These are phyloP conservation scores for Australoheros scitulus DNA, from an alignment of 2,113 vertebrate species.

Conservation along the genomic window DNA sequence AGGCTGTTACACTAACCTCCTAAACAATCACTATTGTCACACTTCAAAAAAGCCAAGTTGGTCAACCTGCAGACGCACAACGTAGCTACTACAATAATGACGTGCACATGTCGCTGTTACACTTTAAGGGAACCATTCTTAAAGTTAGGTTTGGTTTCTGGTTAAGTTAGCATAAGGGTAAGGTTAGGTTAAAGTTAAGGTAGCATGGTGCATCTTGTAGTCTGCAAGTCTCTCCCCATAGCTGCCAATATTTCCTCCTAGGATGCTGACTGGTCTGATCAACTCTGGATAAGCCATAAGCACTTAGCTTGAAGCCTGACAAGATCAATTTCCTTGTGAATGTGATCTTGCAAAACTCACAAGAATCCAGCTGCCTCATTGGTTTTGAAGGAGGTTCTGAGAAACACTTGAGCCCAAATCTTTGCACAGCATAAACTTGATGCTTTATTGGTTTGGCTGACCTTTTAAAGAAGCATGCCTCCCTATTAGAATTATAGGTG, in stretches of 20 bases:
- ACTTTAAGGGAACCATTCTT: neutral
- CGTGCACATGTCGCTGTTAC: neutral
- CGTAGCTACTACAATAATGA: neutral
- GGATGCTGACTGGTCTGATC: conserved; percentile 4
- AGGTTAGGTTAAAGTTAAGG: neutral
- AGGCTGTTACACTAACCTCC: neutral
- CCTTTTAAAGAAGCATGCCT: conserved; percentile 70
- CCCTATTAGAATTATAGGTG: conserved; percentile 70
- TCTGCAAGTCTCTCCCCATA: neutral
- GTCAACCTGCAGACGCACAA: neutral
- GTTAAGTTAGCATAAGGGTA: neutral
- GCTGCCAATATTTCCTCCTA: neutral
- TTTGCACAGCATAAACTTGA: conserved; percentile 55
- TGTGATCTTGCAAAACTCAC: neutral
- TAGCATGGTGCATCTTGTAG: neutral
- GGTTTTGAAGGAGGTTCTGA: conserved; percentile 28
- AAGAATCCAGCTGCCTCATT: conserved; percentile 4
- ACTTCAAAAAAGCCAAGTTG: neutral
- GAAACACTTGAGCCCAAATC: conserved; percentile 40
- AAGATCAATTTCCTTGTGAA: neutral
- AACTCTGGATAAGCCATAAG: neutral
- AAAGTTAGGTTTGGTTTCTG: neutral
- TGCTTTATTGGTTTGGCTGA: conserved; percentile 71
- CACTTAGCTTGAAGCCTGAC: neutral
- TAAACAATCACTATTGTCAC: neutral